Conservation (phyloP, 1,140 invertebrate species). For the Drosophila triauraria region DNA sequence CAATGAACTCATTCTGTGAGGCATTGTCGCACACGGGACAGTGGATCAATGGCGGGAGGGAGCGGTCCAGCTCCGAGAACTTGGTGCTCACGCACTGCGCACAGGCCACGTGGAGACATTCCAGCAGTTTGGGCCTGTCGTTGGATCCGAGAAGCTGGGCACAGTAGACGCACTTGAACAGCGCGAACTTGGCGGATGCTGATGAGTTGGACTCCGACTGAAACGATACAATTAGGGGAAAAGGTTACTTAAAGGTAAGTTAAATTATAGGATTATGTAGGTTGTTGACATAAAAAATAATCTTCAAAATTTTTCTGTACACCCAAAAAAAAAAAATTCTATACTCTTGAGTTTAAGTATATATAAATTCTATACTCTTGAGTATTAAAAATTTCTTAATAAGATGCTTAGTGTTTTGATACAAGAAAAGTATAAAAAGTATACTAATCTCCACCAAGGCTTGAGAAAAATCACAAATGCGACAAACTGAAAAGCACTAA, state of each 20-base stretch:
- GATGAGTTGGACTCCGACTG: constrained; percentile 83
- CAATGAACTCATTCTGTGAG: constrained; percentile 88
- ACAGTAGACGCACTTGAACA: constrained; percentile 88
- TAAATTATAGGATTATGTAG: background rate
- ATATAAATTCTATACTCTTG: too few species aligned
- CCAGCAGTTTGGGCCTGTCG: constrained; percentile 91
- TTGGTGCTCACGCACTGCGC: constrained; percentile 90
- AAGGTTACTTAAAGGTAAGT: background rate
- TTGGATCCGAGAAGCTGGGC: constrained; percentile 87
- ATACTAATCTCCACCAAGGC: too few species aligned
- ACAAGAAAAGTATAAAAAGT: too few species aligned
- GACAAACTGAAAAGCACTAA: too few species aligned
- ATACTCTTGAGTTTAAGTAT: too few species aligned
- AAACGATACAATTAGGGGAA: constrained; percentile 32
- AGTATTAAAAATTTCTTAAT: too few species aligned
- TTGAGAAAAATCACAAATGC: too few species aligned
- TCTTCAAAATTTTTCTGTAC: too few species aligned
- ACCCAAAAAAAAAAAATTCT: too few species aligned
- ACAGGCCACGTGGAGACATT: constrained; percentile 94
- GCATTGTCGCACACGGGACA: constrained; percentile 89
- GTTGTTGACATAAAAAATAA: too few species aligned
- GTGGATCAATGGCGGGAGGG: constrained; percentile 84
- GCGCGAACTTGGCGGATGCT: constrained; percentile 85
- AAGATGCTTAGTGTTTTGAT: too few species aligned
- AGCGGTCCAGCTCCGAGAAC: constrained; percentile 87